Base-by-base conservation (phyloP, 2,797 vertebrate species). In the Anolis apletophallus region DNA sequence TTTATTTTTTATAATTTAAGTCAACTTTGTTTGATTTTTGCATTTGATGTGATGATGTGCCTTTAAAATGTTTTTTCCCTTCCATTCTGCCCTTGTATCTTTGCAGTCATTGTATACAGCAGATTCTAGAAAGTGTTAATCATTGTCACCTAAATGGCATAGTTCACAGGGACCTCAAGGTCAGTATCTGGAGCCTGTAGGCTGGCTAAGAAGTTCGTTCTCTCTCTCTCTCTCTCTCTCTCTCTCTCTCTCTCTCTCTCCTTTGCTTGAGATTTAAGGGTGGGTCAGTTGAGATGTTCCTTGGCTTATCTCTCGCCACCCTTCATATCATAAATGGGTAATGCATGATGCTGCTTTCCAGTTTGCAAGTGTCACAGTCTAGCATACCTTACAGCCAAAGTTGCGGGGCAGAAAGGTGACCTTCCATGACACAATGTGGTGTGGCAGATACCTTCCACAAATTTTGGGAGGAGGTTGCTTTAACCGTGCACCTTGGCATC, bases 71-170 rank as follows among this genome's bases (percentile, higher is more conserved):
- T 96, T 97, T 40, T 40, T 89, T 97, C 96, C 96, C 96, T 97
- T 92, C 95, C 96, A 96, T 96, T 97, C 93, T 96, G 93, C 97
- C 96, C 96, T 97, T 97, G 95, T 97, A 95, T 97, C 96, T 97
- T 97, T 96, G 94, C 98, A 98, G 98, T 98, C 98, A 99, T 97
- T 99, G 98, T 98, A 99, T 98, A 97, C 98, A 99, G 97, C 98
- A 99, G 97, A 98, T 98, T 98, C 97, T 99, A 98, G 98, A 99
- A 97, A 98, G 98, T 98, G 98, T 99, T 97, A 98, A 98, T 98
- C 98, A 98, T 96, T 99, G 98, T 97, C 98, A 99, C 95, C 96
- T 98, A 96, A 98, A 98, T 97, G 98, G 97, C 97, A 98, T 98
- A 98, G 98, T 98, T 94, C 98, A 99, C 98, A 99, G 98, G 97